A percentile compares a stretch with the other conserved stretches of the same genome.
Evolutionary conservation across 2,113 vertebrate genomes (phyloP).

Genomic region (Cheilinus undulatus): DNA sequence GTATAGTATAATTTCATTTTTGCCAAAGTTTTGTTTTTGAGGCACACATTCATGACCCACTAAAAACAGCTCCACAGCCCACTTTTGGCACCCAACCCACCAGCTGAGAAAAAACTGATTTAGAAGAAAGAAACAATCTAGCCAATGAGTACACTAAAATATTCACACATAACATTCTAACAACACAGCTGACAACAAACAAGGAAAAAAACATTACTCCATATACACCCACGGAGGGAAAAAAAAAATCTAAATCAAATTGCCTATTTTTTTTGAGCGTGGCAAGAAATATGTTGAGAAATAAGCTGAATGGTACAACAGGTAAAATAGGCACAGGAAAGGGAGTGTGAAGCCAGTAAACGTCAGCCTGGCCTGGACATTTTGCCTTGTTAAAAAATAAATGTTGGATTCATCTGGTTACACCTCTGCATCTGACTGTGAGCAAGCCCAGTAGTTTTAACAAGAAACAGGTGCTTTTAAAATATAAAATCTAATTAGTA

Average conservation of each 20-base stretch:
- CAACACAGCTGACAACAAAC: slow-evolving; percentile 5
- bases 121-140: slow-evolving; percentile 14
- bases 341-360: slow-evolving; percentile 26
- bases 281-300: slow-evolving; percentile 36
- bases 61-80: too few relatives aligned
- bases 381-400: slow-evolving; percentile 39
- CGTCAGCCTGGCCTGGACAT: slow-evolving; percentile 9
- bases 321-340: slow-evolving; percentile 9
- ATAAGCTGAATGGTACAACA: slow-evolving; percentile 44
- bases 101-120: too few relatives aligned
- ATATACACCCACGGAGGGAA: slow-evolving; percentile 17
- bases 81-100: too few relatives aligned
- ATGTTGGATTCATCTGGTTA: slow-evolving; percentile 44
- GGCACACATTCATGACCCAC: too few relatives aligned
- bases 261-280: slow-evolving; percentile 7
- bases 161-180: slow-evolving; percentile 11
- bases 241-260: slow-evolving; percentile 16
- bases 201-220: slow-evolving; percentile 1
- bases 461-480: slow-evolving; percentile 26
- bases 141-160: slow-evolving; percentile 1
- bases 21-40: too few relatives aligned
- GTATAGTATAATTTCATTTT: too few relatives aligned
- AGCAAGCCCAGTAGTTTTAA: slow-evolving; percentile 14
- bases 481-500: slow-evolving; percentile 1
- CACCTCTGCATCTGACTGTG: slow-evolving; percentile 29